Evolutionary conservation across 2,888 invertebrate species (phyloP), one percentile per base, ranked within the genome.

Genomic region (Caenorhabditis sp.): DNA sequence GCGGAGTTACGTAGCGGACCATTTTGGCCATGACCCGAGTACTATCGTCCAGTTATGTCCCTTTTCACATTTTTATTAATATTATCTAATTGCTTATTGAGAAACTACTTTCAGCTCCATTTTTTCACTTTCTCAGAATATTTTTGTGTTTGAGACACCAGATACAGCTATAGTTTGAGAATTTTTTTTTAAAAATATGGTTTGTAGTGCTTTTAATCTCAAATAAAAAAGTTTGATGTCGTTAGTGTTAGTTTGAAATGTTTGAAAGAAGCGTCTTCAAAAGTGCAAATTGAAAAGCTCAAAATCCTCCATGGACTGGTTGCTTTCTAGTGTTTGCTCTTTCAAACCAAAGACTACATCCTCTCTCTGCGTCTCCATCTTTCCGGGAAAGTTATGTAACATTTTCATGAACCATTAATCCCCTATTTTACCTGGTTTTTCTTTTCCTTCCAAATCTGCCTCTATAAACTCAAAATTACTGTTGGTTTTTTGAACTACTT

Each of bases 321-420:
- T 76, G 5, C 18, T 15, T 60, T 60, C 40, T 26, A 37, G 35
- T 76, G 32, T 76, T 76, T 67, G 67, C 76, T 53, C 67, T 44
- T 61, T 24, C 28, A 76, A 74, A 68, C 76, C 76, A 76, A 76
- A 76, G 76, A 76, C 61, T 67, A 76, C 61, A 51, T 35, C 65
- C 44, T 51, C n/a, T n/a, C 22, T 44, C 28, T 35, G 40, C 40
- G 50, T 56, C 56, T 67, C 51, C 13, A 2, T 60, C 47, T 40
- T 28, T 37, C 51, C 22, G 58, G 18, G n/a, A 37, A 70, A 44
- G 22, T 37, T 35, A n/a, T 70, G 60, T 61, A 61, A 47, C 18
- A 47, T 47, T n/a, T 2, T 18, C 47, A 47, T 32, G 47, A 47
- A 47, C 18, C 3, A 47, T 5, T 20, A 18, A 18, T 18, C 6